phyloP scores from a whole-genome alignment of 2,797 vertebrate genomes.

The Poeciliopsis infans region DNA sequence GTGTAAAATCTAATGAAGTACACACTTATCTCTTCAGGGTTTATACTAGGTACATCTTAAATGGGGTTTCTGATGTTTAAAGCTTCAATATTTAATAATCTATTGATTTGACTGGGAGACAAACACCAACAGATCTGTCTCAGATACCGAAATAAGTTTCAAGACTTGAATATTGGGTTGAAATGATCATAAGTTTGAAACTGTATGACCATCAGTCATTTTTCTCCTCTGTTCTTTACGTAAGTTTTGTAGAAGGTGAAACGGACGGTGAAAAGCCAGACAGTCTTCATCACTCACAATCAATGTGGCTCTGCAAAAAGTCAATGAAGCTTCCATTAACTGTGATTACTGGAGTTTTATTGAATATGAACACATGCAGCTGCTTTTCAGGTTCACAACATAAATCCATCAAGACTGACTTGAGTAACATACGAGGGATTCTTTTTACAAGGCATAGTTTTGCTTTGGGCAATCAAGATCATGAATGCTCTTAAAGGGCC shows the following conservation, averaged over 20 bases:
- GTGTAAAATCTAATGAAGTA: not conserved
- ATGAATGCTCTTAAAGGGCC: too few species aligned
- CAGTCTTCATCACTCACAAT: not conserved
- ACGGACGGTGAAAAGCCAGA: not conserved
- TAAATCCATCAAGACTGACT: not conserved
- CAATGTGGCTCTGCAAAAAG: not conserved
- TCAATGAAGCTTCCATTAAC: not conserved
- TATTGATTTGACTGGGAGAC: not conserved
- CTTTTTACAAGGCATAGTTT: not conserved
- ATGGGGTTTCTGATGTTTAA: not conserved
- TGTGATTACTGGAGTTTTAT: not conserved
- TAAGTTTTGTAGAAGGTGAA: not conserved
- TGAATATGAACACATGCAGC: not conserved
- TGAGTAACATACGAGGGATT: not conserved
- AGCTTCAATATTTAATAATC: not conserved
- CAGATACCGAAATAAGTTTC: not conserved
- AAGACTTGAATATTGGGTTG: not conserved
- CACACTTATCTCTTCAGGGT: not conserved
- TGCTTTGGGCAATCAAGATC: too few species aligned
- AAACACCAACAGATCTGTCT: not conserved
- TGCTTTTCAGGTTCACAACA: not conserved
- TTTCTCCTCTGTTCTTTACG: not conserved
- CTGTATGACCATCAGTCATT: not conserved
- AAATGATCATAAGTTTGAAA: not conserved
- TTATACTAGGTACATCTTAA: not conserved